Evolutionary conservation across 2,888 invertebrate genomes (phyloP), one percentile per base, ranked within the genome.

Genomic region (Helleia helle): DNA sequence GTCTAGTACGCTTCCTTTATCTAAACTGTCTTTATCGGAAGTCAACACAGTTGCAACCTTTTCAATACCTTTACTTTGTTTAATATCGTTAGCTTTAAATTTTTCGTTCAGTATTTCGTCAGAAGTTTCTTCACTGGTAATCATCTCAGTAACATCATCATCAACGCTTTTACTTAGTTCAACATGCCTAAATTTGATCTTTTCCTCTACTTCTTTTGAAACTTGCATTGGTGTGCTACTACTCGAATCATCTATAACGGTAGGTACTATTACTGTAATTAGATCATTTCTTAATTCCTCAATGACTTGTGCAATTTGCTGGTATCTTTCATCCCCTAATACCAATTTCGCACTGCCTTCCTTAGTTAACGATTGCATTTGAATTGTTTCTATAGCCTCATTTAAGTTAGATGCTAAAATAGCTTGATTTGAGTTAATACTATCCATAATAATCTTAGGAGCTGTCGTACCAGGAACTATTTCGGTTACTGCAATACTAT

Each of bases 231-330:
- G 2, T 28, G 28, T 28, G 13, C 11, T 28, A 28, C 13, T 28
- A 13, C 28, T 28, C 3, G 28, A 28, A 28, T 40, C 14, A 3
- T 36, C 6, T 8, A 28, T 24, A n/a, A 26, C 9, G 27, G 15
- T 26, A 17, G 17, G 44, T 2, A 62, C 59, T 24, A 62, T 63
- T 1, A 71, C 59, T 11, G 59, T 58, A 0, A 52, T 50, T 52
- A 79, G 65, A 48, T 74, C 67, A 36, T 63, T 58, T 54, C 72
- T 67, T 43, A 80, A 49, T 36, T 68, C 64, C 8, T 62, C 52
- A 17, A 72, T 65, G 4, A 63, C 57, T 52, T 58, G 50, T 25
- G 58, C 55, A 13, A 77, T 60, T 29, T 63, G 58, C 36, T 68
- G 61, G 12, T 70, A 43, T 4, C 59, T 47, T 36, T 65, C 59